A percentile compares a stretch with the other conserved stretches of the same genome.
Evolutionary conservation across 2,797 vertebrate species (phyloP).

Genomic region (Liasis olivaceus): DNA sequence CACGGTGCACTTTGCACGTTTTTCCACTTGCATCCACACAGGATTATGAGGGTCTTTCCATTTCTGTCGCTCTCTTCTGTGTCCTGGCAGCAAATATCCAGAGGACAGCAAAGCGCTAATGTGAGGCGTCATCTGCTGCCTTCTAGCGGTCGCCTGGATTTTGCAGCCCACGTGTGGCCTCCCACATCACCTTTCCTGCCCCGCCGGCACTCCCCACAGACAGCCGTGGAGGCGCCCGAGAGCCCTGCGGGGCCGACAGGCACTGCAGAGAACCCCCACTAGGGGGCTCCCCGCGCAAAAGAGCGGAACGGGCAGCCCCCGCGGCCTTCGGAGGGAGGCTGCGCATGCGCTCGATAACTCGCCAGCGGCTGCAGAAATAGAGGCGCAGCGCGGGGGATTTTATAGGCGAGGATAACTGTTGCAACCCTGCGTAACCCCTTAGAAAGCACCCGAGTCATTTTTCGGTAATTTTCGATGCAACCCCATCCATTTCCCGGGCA

Average conservation of each 20-base stretch:
- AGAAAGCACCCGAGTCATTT: background rate
- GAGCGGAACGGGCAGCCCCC: background rate
- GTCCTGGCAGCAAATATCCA: background rate
- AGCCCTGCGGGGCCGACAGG: background rate
- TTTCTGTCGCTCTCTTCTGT: background rate
- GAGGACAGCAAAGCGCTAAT: background rate
- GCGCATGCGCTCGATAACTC: background rate
- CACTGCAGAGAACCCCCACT: background rate
- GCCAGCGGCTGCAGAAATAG: background rate
- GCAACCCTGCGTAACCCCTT: background rate
- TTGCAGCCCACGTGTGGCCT: background rate
- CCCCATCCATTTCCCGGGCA: background rate
- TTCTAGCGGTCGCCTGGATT: background rate
- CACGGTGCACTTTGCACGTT: background rate
- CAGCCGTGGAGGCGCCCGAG: accelerated
- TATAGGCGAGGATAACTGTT: background rate
- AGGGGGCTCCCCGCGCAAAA: background rate
- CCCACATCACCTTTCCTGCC: background rate
- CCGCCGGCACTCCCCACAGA: background rate
- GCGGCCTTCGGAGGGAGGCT: background rate
- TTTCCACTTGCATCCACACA: background rate
- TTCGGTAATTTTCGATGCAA: background rate
- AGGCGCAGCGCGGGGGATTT: background rate
- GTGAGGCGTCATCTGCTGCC: background rate
- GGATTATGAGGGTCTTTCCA: background rate